Base-by-base conservation (phyloP, 2,888 invertebrate species). In the Marasmarcha lunaedactyla region DNA sequence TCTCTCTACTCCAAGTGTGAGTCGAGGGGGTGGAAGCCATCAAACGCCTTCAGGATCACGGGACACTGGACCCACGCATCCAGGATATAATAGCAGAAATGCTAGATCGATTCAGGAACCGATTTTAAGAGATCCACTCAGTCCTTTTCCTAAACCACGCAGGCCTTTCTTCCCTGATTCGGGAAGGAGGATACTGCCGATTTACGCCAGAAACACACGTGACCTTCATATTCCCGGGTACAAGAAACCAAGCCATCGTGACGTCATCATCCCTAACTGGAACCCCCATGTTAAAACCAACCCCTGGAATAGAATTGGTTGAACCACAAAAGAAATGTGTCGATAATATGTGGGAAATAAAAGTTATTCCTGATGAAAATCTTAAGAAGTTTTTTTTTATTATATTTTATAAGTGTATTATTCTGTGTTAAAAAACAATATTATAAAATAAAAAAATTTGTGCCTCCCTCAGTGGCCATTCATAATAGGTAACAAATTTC, bases 11-110 rank as follows among this genome's bases (percentile, higher is more conserved):
- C 57, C 55, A 0, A 59, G 61, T 39, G 57, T 58, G 6, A 60
- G 46, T 33, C 50, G 54, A 14, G 52, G 55, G 11, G 57, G 61
- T 2, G 51, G 59, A 35, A 54, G 56, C 27, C 54, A 54, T 34
- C 45, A 48, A n/a, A 46, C 52, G 1, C 49, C 55, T 2, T 50
- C 51, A 25, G 43, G 57, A 13, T 53, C 52, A 37, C 44, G 55
- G 1, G 47, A 62, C 33, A 63, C 63, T 4, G 63, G 63, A 4
- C 42, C 57, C 3, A 62, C 63, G 2, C 62, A 64, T 42, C 61
- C 66, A 7, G 67, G 63, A 9, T 63, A 63, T 45, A 64, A 66
- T 38, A 55, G 61, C 2, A 59, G 67, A 13, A 62, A 69, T 35
- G 48, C 64, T 5, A 54, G 61, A 44, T 43, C 41, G 14, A 36